Evolutionary conservation across 2,113 vertebrate species (phyloP).

Genomic region (Mustelus asterias): DNA sequence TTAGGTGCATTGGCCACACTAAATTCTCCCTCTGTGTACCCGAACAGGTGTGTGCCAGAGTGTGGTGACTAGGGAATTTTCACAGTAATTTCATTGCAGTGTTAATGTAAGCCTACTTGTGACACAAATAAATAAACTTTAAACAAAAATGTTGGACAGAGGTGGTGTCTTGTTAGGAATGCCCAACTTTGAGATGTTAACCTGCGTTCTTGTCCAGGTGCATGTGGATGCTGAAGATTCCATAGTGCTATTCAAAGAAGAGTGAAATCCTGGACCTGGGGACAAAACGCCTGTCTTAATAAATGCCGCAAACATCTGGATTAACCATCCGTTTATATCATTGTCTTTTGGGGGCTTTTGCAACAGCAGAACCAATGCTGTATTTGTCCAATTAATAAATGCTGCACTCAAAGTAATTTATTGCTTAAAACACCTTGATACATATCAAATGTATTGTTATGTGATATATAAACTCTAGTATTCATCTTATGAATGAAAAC

Average conservation of each 20-base stretch:
- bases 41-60: too few species aligned
- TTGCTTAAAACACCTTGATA: background rate
- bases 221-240: background rate
- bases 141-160: background rate
- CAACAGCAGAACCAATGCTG: background rate
- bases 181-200: background rate
- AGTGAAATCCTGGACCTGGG: background rate
- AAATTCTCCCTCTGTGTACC: too few species aligned
- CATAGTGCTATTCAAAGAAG: background rate
- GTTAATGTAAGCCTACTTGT: too few species aligned
- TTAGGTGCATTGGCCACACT: too few species aligned
- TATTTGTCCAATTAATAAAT: background rate
- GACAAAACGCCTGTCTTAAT: background rate
- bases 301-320: background rate
- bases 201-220: background rate
- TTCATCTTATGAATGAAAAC: background rate
- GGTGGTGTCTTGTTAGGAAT: background rate
- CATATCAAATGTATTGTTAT: background rate
- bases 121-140: too few species aligned
- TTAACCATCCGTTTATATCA: background rate
- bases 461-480: background rate
- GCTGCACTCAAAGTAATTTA: background rate
- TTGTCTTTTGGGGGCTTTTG: background rate
- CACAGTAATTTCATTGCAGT: too few species aligned
- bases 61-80: too few species aligned